Conservation (phyloP, 2,797 vertebrate species). For the Oreochromis grahami region DNA sequence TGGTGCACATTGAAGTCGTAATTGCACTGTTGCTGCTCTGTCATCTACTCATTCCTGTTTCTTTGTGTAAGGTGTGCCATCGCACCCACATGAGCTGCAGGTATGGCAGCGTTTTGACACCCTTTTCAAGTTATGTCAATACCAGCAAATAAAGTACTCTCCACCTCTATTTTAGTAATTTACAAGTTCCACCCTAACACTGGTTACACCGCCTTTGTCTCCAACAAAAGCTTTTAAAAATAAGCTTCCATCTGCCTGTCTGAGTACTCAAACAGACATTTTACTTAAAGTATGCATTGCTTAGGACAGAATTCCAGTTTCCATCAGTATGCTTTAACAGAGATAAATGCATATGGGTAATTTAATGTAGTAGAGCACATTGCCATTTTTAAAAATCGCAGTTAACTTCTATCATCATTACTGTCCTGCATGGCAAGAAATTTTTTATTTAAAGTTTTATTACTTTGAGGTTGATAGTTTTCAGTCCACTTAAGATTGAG, state of each 20-base stretch:
- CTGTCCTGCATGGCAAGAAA: accelerated
- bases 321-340: not conserved
- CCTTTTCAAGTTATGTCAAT: no score
- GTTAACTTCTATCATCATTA: not conserved
- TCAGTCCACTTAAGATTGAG: not conserved
- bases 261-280: not conserved
- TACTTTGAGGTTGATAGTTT: not conserved
- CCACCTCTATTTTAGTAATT: not conserved
- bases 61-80: no score
- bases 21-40: no score
- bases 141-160: no score
- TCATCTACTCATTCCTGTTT: no score
- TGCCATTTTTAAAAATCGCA: not conserved
- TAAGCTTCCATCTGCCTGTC: not conserved
- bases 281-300: not conserved
- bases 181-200: not conserved
- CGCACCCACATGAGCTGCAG: no score
- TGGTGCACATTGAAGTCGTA: no score
- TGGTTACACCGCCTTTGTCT: not conserved
- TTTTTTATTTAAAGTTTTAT: not conserved
- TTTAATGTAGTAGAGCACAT: not conserved
- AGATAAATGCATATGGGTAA: not conserved
- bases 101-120: no score
- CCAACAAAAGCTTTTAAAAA: not conserved
- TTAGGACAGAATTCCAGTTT: not conserved